Base-by-base conservation (phyloP, 2,888 invertebrate genomes). In the Sialis fuliginosa region DNA sequence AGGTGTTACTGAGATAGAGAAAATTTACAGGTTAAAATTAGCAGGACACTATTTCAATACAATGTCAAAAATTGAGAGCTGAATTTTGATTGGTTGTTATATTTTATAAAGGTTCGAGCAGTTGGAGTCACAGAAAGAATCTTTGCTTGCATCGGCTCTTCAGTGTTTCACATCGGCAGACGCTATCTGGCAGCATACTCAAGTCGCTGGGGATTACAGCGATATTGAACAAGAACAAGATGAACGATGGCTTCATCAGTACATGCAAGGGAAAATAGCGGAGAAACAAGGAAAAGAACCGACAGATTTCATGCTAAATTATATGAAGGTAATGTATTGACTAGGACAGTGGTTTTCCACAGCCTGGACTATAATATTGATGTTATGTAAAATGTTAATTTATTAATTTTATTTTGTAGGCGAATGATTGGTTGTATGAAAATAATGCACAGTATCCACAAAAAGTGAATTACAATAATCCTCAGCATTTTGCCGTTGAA, bases 211-310 rank as follows among this genome's bases (percentile, higher is more conserved):
- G 45, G 72, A 72, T 52, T 63, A 69, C 1, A 68, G 69, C 39
- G 75, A 75, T 46, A 22, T 22, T 22, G 61, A 64, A n/a, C 72
- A 72, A 51, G 69, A 69, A 42, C 64, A 70, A 0, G 91, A 92
- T 59, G 93, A 95, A 59, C 74, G 83, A 48, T 96, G 95, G 95
- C 68, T 93, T 34, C 81, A 87, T 58, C 87, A 89, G 62, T 95
- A 93, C 60, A 91, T 95, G 85, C 68, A 95, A n/a, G 95, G 91
- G 0, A 96, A 96, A 74, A 83, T 93, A 46, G 77, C 84, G 0
- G 93, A 95, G 62, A 96, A 95, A 60, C 75, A 77, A 49, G 79
- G 80, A 53, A 78, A 79, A 52, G 75, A 80, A 48, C 83, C 88
- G 0, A 71, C 74, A 9, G 69, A 77, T 30, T 89, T 81, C 63